Evolutionary conservation across 2,797 vertebrate genomes (phyloP), one percentile per base, ranked within the genome.

Genomic region (Champsocephalus esox): DNA sequence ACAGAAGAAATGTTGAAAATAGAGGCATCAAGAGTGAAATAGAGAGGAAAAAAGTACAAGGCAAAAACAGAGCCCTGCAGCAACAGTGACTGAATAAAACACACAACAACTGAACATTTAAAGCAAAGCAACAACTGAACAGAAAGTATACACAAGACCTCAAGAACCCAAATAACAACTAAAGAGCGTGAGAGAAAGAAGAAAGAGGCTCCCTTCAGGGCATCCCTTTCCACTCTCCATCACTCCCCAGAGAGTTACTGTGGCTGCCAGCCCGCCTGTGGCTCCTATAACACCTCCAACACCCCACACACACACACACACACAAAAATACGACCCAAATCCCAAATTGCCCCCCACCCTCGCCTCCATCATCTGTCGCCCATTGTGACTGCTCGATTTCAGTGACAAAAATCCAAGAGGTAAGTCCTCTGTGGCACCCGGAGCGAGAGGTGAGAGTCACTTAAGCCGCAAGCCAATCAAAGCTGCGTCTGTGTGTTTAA

Each of bases 381-480:
- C 79, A 59, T 71, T 79, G 61, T 69, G 65, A 65, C 79, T 66
- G 78, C 77, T 80, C 62, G 2, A 86, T 85, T 85, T 89, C 83
- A 81, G 57, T 86, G 82, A 85, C 82, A 77, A 73, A 74, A 89
- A 95, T 94, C 96, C 95, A 95, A 95, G 82, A 96, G 95, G 95
- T 96, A 94, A 96, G 77, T 86, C 82, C 88, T 86, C 63, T 93
- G 94, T 95, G 94, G 94, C 95, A 95, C 93, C 88, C 91, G 82
- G 94, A 96, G 94, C 92, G 87, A 81, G 84, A 92, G 92, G 95
- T 95, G 94, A 91, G 79, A 92, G 85, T 88, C 85, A 94, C 84
- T 92, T 93, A 68, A 83, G 83, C 77, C 90, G 49, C 90, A 16
- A 95, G 93, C 96, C 95, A 96, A 96, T 97, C 92, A 96, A 94